Evolutionary conservation across 2,797 vertebrate genomes (phyloP), one percentile per base, ranked within the genome.

Genomic region (Phylloscopus collybita): DNA sequence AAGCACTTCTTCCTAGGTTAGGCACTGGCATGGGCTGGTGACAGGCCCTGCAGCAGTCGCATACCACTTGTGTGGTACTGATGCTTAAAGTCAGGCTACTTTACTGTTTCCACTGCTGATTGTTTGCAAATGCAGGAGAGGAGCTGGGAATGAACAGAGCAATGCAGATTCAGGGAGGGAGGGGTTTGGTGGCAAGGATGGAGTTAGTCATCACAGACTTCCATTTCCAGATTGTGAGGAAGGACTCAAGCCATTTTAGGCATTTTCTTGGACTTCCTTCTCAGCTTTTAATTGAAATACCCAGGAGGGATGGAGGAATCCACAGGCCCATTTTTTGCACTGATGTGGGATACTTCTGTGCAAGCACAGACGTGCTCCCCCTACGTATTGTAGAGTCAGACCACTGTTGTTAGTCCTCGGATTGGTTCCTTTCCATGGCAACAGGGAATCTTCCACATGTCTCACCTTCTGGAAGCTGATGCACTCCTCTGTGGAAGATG

Each of bases 231-330:
- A 93, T 64, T 2, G 3, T 75, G 64, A 88, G 95, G 92, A 95
- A 96, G 80, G 76, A 92, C 86, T 93, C 91, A 92, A 88, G 88
- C 94, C 94, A 95, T 92, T 97, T 93, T 92, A 96, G 90, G 95
- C 91, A 84, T 93, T 92, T 93, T 96, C 88, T 96, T 96, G 91
- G 95, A 91, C 70, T 91, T 90, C 82, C 61, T 92, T 76, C 83
- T 59, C 4, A 0, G 78, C 66, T 90, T 92, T 92, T 86, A 91
- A 93, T 86, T 96, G 83, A 92, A 93, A 97, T 67, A 92, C 71
- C 88, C 91, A 51, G 71, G 78, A 95, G 80, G 72, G 71, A 94
- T 5, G 0, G 56, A 88, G 92, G 73, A 95, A 94, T 90, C 78
- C 80, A 73, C 27, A 0, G 73, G 76, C 85, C 66, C 6, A 1